Evolutionary conservation across 2,888 invertebrate genomes (phyloP), one percentile per base, ranked within the genome.

Genomic region (Diadegma fenestrale): DNA sequence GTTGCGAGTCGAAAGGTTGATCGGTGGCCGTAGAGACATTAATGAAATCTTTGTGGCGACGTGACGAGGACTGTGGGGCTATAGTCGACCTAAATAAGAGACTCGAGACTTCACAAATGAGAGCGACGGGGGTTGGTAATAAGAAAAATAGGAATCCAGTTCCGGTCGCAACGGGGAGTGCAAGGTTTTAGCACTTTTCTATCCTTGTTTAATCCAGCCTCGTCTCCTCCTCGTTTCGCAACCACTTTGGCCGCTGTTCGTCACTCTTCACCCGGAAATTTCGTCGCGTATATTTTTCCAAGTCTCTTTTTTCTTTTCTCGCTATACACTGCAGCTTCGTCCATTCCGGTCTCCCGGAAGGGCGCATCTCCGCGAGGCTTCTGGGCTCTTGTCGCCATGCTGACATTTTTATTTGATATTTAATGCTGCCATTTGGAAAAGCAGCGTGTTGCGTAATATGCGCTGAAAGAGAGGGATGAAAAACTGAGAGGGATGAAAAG

Each of bases 401-500:
- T 78, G 84, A 81, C 72, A 84, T 78, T 84, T 84, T 84, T 84
- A 84, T 81, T 84, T 78, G 81, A 84, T 84, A 81, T 80, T 84
- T 84, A 84, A 84, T 84, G 84, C 73, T 30, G 45, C 77, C 43
- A 81, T 81, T 81, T 63, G 72, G 61, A 73, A 84, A 84, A 73
- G 72, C 72, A 81, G 61, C 63, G 71, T 26, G 76, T 66, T 64
- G 66, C 76, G 51, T 66, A 66, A 19, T 66, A n/a, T 30, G 26
- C 71, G n/a, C n/a, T n/a, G 22, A 54, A 26, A 54, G 22, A 37
- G 37, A 58, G 51, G 10, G 12, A 51, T 33, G 6, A 37, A 26
- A 68, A 6, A 22, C 12, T 12, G 12, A 41, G 68, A 58, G 41
- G 37, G 69, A 14, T 22, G 41, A 61, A 22, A 48, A 26, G 22